Evolutionary conservation across 2,888 invertebrate genomes (phyloP), one percentile per base, ranked within the genome.

Genomic region (Microctonus brassicae): DNA sequence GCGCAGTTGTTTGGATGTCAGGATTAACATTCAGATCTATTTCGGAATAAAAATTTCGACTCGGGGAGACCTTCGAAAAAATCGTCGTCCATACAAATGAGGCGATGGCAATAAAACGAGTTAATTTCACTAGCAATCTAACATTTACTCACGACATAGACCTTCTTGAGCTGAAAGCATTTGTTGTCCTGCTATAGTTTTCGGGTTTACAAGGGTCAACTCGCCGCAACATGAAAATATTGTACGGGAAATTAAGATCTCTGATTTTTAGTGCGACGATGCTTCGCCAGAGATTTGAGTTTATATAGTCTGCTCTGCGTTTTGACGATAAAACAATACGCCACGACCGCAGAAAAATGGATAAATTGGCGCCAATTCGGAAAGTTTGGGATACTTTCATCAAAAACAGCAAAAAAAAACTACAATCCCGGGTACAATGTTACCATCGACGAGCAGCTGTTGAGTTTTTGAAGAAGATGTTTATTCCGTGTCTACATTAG

Each of bases 401-500:
- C 17, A 52, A 26, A 2, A 75, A 77, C 26, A 81, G 80, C 39
- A n/a, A 64, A 33, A 33, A 64, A 69, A 17, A 64, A 71, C 63
- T 81, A 80, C 63, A 69, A 69, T 20, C 78, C 77, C 0, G 69
- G 72, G 5, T 62, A 69, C 42, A 76, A 76, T 66, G 62, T 73
- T 2, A 81, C 78, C 3, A 76, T 82, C 11, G 81, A 81, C 52
- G 78, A 82, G 66, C 77, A 78, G 60, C 61, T 81, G 17, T 69
- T 80, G 17, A 36, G 69, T 17, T 83, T 80, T 70, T 61, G 76
- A n/a, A 80, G 80, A 3, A 34, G 75, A 17, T 80, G 78, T 29
- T 47, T 42, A 10, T 81, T 81, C 42, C 70, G 74, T 61, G 75
- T 80, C 36, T 80, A 81, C 65, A 74, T 80, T 9, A 75, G 75